Percentiles rank a stretch among this genome's conserved stretches.
These are phyloP conservation scores for Pseudeuparius sepicola DNA, from an alignment of 2,888 invertebrate genomes.

Conservation along the genomic window DNA sequence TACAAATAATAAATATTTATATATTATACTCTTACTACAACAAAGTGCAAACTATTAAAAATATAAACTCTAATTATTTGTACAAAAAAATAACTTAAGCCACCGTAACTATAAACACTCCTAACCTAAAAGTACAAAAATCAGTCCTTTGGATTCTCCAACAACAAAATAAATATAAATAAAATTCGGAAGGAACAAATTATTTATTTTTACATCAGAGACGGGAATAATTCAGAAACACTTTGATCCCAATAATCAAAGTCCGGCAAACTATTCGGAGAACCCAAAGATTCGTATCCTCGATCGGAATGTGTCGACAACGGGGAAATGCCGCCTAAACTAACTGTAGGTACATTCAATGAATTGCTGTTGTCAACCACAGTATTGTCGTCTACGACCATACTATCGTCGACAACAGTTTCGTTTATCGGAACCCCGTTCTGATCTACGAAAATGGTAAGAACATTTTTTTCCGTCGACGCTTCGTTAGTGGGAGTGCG, in stretches of 20 bases:
- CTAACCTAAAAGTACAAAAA: too few relatives aligned
- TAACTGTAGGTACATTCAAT: slow-evolving; percentile 16
- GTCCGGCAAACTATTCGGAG: slow-evolving; percentile 39
- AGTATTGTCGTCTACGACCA: slow-evolving; percentile 13
- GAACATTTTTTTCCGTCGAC: slow-evolving; percentile 39
- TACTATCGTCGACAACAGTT: slow-evolving; percentile 12
- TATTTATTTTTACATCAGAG: slow-evolving; percentile 46
- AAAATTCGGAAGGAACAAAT: too few relatives aligned
- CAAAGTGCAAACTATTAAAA: too few relatives aligned
- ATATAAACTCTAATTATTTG: too few relatives aligned
- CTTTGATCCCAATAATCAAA: slow-evolving; percentile 62
- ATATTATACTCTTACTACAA: too few relatives aligned
- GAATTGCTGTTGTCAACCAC: slow-evolving; percentile 15
- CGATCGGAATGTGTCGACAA: slow-evolving; percentile 38
- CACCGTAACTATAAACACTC: too few relatives aligned
- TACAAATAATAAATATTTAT: too few relatives aligned
- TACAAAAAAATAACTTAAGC: too few relatives aligned
- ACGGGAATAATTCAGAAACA: slow-evolving; percentile 69
- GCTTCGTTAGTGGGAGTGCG: slow-evolving; percentile 17
- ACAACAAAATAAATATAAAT: too few relatives aligned
- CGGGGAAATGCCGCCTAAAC: slow-evolving; percentile 24
- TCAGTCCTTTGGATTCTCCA: too few relatives aligned
- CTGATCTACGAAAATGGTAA: slow-evolving; percentile 61
- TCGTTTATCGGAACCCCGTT: slow-evolving; percentile 42
- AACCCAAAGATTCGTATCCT: slow-evolving; percentile 58